Base-by-base conservation (phyloP, 2,797 vertebrate genomes). In the Anabacerthia variegaticeps region DNA sequence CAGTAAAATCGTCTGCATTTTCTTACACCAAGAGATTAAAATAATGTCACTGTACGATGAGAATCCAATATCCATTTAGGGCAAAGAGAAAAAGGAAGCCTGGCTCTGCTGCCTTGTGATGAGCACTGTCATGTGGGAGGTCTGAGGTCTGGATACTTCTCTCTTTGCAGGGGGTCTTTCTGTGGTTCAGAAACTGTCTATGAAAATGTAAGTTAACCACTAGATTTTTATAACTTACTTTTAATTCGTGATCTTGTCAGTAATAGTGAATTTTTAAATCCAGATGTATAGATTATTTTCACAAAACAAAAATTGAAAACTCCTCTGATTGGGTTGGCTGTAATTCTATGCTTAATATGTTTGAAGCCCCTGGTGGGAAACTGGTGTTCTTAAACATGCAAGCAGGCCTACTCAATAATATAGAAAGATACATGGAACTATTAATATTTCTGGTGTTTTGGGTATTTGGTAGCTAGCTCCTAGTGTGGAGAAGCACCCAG, bases 171-270 rank as follows among this genome's bases (percentile, higher is more conserved):
- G 72, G 56, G 82, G 32, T 17, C 39, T 61, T 89, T 77, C 67
- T 79, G 81, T 71, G 75, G 59, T 89, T 76, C 66, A 41, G 65
- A 83, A 89, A 68, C 43, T 81, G 43, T 83, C 44, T 83, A 86
- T 90, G 75, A 94, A 93, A 89, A 87, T 79, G 81, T 79, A 79
- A 87, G 13, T 48, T 69, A 87, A 65, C 59, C 39, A 63, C 51
- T 63, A 69, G 46, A 71, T 87, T 94, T 92, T 95, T 87, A 63
- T 85, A 89, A 91, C 44, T 88, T 59, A 23, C 56, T 89, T 93
- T 58, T 87, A 82, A 91, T 92, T 93, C 10, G 3, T 67, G 67
- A 79, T 85, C 39, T 26, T 89, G 56, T 73, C 67, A 41, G 32
- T 6, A 8, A 9, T 54, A 39, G 52, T 13, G 39, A 92, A 71